phyloP scores from a whole-genome alignment of 2,113 vertebrate genomes.

The Ondatra zibethicus region DNA sequence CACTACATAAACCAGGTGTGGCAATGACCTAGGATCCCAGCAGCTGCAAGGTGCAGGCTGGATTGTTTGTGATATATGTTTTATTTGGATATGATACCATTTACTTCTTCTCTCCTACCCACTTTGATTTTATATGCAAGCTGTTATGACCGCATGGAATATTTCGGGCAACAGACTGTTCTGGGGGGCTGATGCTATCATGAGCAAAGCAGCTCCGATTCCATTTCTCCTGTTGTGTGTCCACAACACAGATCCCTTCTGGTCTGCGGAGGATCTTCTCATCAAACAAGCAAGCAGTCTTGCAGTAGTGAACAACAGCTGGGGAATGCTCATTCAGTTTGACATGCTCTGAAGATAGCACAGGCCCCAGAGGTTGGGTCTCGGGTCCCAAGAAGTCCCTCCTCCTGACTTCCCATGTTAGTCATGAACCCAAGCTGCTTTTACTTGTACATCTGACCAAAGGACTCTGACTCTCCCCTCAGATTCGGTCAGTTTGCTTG shows the following conservation, averaged over 20 bases:
- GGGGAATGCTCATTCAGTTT: background rate
- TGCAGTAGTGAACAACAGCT: background rate
- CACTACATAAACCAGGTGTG: background rate
- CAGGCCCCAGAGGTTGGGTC: background rate
- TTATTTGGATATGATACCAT: background rate
- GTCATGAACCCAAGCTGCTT: background rate
- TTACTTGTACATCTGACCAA: background rate
- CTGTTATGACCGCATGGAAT: background rate
- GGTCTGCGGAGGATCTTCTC: background rate
- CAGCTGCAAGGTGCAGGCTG: too few species aligned
- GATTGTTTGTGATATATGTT: background rate
- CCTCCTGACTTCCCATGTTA: background rate
- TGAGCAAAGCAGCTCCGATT: background rate
- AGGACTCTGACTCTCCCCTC: background rate
- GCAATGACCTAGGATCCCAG: background rate
- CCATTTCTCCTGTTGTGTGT: background rate
- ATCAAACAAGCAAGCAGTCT: background rate
- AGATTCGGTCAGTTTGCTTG: background rate
- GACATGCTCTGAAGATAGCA: background rate
- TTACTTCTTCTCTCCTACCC: background rate
- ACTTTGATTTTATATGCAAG: background rate
- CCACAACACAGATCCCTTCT: background rate
- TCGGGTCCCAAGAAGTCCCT: background rate
- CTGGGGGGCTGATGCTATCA: background rate
- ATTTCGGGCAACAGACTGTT: slow-evolving; percentile 6